Percentiles rank a stretch among this genome's conserved stretches.
Conservation (phyloP, 2,113 vertebrate genomes). For the Megaleporinus macrocephalus region DNA sequence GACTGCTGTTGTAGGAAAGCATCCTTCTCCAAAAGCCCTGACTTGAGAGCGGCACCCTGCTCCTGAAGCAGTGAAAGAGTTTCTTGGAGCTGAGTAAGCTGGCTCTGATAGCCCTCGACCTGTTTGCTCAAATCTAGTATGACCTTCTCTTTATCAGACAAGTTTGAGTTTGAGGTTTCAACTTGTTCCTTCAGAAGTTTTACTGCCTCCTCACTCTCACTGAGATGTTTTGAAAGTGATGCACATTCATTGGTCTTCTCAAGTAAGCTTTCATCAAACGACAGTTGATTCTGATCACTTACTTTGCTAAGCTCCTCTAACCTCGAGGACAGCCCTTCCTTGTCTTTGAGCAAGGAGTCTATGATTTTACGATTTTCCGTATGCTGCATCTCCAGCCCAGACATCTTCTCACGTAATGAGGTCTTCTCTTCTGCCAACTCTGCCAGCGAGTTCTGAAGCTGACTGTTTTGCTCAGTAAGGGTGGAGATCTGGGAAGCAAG, state of each 20-base stretch:
- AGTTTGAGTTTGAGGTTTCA: constrained; percentile 62
- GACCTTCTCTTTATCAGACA: constrained; percentile 69
- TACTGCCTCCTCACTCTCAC: constrained; percentile 69
- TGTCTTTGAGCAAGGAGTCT: constrained; percentile 71
- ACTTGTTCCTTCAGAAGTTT: constrained; percentile 69
- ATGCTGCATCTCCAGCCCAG: constrained; percentile 60
- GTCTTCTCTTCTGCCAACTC: constrained; percentile 21
- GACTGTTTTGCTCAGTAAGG: constrained; percentile 23
- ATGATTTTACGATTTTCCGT: constrained; percentile 69
- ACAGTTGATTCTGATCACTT: constrained; percentile 71
- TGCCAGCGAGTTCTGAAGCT: constrained; percentile 20
- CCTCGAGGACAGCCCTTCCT: constrained; percentile 67
- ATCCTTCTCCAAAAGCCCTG: constrained; percentile 75
- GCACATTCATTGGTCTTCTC: constrained; percentile 79
- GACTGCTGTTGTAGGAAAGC: constrained; percentile 70
- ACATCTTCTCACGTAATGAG: constrained; percentile 40
- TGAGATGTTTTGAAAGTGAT: constrained; percentile 68
- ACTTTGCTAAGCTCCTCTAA: constrained; percentile 69
- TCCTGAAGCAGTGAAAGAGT: constrained; percentile 74
- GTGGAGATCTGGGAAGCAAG: constrained; percentile 25
- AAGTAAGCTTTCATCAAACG: constrained; percentile 68
- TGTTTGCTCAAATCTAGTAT: constrained; percentile 67
- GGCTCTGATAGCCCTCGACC: constrained; percentile 64
- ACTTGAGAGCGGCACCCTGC: constrained; percentile 73
- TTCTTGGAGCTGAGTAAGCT: constrained; percentile 74